Evolutionary conservation across 2,888 invertebrate species (phyloP).

Genomic region (Drosophila longiperda): DNA sequence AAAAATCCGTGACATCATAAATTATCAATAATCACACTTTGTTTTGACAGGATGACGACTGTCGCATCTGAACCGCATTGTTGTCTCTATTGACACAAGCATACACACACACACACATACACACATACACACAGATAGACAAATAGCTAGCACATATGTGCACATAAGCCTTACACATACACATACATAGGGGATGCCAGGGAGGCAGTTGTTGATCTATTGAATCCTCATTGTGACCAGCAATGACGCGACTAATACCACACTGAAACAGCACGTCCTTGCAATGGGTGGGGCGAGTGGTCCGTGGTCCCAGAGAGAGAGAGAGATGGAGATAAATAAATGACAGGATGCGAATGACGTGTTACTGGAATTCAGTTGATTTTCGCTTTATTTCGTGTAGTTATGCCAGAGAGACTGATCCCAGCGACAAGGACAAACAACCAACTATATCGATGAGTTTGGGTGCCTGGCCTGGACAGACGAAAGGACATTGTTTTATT

Average conservation of each 20-base stretch:
- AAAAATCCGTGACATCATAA: conserved; percentile 84
- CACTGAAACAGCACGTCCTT: conserved; percentile 46
- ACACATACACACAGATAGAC: conserved; percentile 3
- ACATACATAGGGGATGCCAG: conserved; percentile 20
- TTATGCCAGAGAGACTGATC: conserved; percentile 30
- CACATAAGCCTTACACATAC: conserved; percentile 11
- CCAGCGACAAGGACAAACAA: conserved; percentile 23
- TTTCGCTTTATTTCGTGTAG: conserved; percentile 58
- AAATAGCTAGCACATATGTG: conserved; percentile 1
- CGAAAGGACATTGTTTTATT: conserved; percentile 35
- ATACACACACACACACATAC: conserved; percentile 31
- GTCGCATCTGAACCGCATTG: conserved; percentile 77
- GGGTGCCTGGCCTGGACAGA: conserved; percentile 30
- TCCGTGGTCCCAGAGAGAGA: conserved; percentile 14
- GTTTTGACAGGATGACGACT: conserved; percentile 84
- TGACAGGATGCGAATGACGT: conserved; percentile 75
- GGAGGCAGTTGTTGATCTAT: conserved; percentile 51
- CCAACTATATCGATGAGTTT: not conserved
- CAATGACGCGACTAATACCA: conserved; percentile 78
- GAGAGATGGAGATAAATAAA: conserved; percentile 58
- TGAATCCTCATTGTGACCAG: conserved; percentile 77
- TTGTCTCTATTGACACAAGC: conserved; percentile 69
- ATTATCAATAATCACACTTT: conserved; percentile 85
- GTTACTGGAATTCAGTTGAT: conserved; percentile 58
- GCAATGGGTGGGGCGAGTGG: conserved; percentile 38